Conservation (phyloP, 2,888 invertebrate species). For the Blastobasis lacticolella region DNA sequence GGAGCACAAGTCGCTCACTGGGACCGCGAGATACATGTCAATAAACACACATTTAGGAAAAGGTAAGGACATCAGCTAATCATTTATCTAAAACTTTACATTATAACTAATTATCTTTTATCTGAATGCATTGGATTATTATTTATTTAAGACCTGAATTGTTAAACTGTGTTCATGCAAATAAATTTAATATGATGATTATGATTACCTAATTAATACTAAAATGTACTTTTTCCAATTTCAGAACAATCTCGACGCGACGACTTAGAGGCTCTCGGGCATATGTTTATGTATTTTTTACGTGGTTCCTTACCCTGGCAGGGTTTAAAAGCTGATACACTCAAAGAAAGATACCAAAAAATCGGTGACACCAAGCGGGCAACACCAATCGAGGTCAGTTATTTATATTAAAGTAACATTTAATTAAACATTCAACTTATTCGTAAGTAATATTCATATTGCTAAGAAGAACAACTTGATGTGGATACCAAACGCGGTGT, state of each 20-base stretch:
- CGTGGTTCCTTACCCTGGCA: conserved; percentile 99
- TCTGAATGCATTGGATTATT: too few species aligned
- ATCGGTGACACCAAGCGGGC: conserved; percentile 99
- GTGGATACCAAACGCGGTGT: too few species aligned
- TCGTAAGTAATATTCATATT: too few species aligned
- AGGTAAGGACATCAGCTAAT: conserved; percentile 69
- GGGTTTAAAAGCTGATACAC: conserved; percentile 99
- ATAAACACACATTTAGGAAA: conserved; percentile 99
- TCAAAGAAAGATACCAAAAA: conserved; percentile 99
- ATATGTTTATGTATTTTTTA: conserved; percentile 99
- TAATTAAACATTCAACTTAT: too few species aligned
- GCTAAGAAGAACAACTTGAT: too few species aligned
- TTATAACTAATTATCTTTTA: too few species aligned
- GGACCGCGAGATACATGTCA: conserved; percentile 99
- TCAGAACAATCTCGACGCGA: conserved; percentile 99
- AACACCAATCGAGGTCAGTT: conserved; percentile 93
- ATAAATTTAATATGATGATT: too few species aligned
- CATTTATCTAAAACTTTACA: not conserved
- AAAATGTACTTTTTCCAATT: conserved; percentile 20
- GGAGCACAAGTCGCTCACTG: conserved; percentile 99
- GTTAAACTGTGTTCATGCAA: too few species aligned
- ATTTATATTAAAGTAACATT: not conserved
- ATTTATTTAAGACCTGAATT: too few species aligned
- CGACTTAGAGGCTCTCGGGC: conserved; percentile 99
- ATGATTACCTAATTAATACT: too few species aligned